These are phyloP conservation scores for Camptogramma bilineatum DNA, from an alignment of 2,888 invertebrate genomes.

Conservation along the genomic window DNA sequence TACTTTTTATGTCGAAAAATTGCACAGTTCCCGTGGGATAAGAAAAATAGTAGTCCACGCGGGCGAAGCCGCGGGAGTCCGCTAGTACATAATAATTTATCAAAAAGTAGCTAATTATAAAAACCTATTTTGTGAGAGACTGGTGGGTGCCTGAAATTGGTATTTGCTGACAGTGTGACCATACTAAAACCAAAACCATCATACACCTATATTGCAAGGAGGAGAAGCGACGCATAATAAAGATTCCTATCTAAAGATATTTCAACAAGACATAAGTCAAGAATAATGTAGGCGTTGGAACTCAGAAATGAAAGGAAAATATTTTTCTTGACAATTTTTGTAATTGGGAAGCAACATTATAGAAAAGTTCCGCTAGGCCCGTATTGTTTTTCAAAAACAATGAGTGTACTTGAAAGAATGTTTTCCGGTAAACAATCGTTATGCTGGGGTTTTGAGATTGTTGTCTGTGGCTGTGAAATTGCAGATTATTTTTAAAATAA, in stretches of 20 bases:
- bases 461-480: conserved; percentile 21
- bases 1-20: too few species aligned
- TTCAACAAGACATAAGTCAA: background rate
- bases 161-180: too few species aligned
- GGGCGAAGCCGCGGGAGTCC: too few species aligned
- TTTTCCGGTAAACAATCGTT: conserved; percentile 21
- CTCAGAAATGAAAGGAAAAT: conserved; percentile 29
- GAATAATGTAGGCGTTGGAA: conserved; percentile 8
- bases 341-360: conserved; percentile 15
- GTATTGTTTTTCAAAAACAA: conserved; percentile 39
- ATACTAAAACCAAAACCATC: too few species aligned
- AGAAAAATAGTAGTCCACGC: too few species aligned
- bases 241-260: background rate
- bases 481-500: conserved; percentile 10
- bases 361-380: conserved; percentile 14
- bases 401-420: conserved; percentile 19
- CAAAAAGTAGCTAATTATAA: too few species aligned
- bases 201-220: background rate
- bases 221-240: background rate
- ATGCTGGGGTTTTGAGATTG: conserved; percentile 6
- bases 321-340: conserved; percentile 22
- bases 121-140: too few species aligned
- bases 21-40: too few species aligned
- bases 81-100: too few species aligned
- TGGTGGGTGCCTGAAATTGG: too few species aligned